Evolutionary conservation across 2,113 vertebrate species (phyloP), one percentile per base, ranked within the genome.

Genomic region (Lates calcarifer): DNA sequence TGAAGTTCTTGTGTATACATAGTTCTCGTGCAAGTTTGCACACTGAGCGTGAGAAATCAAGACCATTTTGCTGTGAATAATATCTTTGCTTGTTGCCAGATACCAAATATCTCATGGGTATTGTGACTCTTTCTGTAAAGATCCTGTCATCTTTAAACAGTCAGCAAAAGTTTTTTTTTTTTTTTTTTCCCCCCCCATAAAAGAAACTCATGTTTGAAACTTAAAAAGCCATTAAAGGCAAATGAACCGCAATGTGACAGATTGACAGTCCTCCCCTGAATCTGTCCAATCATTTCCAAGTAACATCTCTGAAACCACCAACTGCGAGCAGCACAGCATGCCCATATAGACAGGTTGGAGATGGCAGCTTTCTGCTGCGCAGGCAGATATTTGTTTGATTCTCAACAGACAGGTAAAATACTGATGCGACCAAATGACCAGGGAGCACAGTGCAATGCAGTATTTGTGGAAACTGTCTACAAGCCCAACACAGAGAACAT

Each of bases 371-470:
- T 79, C 75, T 78, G 77, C 77, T 77, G 76, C 65, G 77, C 74
- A 55, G 53, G 35, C 81, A 87, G 84, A 82, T 88, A 84, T 69
- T 77, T 64, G 83, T 79, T 79, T 87, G 66, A 79, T 86, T 84
- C 49, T 77, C 64, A 65, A 31, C 77, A 76, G 65, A 68, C 66
- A 47, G 74, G 45, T 82, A 67, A 85, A 85, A 89, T 77, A 75
- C 71, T 17, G 5, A 56, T 70, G 74, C 47, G 62, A 61, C 37
- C 70, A 56, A 74, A 43, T 79, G 62, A 89, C 80, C 56, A 47
- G 17, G 45, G n/a, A 72, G 24, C 53, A 35, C 26, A 53, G 47
- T 64, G 20, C 57, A 74, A 14, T 61, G 57, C 37, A 15, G 2
- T 57, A 56, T 57, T 35, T 76, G 47, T 74, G 53, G 35, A 55